Percentiles rank a stretch among this genome's conserved stretches.
Evolutionary conservation across 2,888 invertebrate genomes (phyloP).

Genomic region (Drosophila demipolita): DNA sequence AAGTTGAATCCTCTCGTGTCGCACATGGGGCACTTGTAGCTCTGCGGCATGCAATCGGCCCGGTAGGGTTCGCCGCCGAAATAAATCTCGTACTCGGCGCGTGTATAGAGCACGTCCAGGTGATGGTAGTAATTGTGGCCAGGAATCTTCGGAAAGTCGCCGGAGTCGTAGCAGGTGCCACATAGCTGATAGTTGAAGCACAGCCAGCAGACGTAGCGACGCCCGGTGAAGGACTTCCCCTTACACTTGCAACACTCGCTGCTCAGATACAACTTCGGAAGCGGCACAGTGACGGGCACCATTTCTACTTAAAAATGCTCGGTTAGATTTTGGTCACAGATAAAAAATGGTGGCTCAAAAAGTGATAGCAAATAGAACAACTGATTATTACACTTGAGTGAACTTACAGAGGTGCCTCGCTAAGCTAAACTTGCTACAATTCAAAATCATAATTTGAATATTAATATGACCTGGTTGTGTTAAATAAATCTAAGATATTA

Average conservation of each 20-base stretch:
- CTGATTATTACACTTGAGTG: not conserved
- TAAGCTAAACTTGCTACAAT: not conserved
- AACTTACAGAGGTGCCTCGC: not conserved
- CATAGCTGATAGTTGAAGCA: slow-evolving; percentile 54
- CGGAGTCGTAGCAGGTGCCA: slow-evolving; percentile 46
- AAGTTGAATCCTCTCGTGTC: not conserved
- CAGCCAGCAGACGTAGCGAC: slow-evolving; percentile 56
- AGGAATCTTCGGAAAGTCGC: slow-evolving; percentile 7
- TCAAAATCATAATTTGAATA: no score
- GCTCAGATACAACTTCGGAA: slow-evolving; percentile 51
- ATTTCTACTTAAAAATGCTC: slow-evolving; percentile 1
- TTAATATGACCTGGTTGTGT: no score
- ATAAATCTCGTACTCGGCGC: slow-evolving; percentile 41
- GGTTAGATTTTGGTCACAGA: not conserved
- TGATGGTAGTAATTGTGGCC: slow-evolving; percentile 57
- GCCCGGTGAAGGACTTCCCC: slow-evolving; percentile 32
- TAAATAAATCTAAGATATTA: no score
- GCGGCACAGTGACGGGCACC: not conserved
- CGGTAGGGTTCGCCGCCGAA: slow-evolving; percentile 47
- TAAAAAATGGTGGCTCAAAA: not conserved
- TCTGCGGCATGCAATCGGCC: slow-evolving; percentile 39
- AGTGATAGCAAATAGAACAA: not conserved
- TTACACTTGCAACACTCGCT: slow-evolving; percentile 43
- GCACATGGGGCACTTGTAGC: slow-evolving; percentile 61
- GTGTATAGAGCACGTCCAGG: slow-evolving; percentile 46